A percentile compares a stretch with the other conserved stretches of the same genome.
Evolutionary conservation across 1,140 invertebrate species (phyloP).

Genomic region (Drosophila mojavensis): DNA sequence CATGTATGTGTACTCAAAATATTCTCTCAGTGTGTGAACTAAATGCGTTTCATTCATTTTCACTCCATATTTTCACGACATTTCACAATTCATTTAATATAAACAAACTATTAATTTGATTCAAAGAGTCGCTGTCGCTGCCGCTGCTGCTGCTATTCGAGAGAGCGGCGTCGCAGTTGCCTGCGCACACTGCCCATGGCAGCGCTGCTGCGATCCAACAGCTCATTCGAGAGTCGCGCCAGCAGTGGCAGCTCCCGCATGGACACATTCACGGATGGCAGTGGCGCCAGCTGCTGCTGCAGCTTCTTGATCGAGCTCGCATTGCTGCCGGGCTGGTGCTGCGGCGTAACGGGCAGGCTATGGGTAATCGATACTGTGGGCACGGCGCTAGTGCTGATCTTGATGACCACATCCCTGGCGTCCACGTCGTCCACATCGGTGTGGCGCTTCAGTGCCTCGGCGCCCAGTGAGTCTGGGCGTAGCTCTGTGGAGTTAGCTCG

Average conservation of each 20-base stretch:
- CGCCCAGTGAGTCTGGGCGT: conserved; percentile 73
- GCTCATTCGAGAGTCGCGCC: conserved; percentile 74
- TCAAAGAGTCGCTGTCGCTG: conserved; percentile 3
- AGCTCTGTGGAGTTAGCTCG: conserved; percentile 51
- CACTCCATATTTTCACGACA: conserved; percentile 10
- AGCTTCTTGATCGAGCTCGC: conserved; percentile 71
- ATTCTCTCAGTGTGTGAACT: conserved; percentile 57
- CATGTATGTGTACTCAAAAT: conserved; percentile 62
- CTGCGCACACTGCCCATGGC: conserved; percentile 60
- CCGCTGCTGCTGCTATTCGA: conserved; percentile 59
- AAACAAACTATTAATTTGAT: conserved; percentile 72
- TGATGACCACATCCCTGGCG: conserved; percentile 42
- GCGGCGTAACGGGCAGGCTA: conserved; percentile 77
- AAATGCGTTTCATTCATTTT: conserved; percentile 55
- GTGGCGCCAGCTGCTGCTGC: conserved; percentile 73
- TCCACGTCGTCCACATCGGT: conserved; percentile 53
- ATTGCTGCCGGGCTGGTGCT: conserved; percentile 49
- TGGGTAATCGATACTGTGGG: conserved; percentile 24
- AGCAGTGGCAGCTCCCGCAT: conserved; percentile 81
- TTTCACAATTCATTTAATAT: conserved; percentile 74
- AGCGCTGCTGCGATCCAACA: conserved; percentile 72
- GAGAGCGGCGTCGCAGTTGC: conserved; percentile 68
- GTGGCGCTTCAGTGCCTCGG: conserved; percentile 69
- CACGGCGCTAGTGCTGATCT: conserved; percentile 44
- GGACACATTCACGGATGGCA: conserved; percentile 81